Evolutionary conservation across 1,140 invertebrate species (phyloP).

Genomic region (Mylabris phalerata): DNA sequence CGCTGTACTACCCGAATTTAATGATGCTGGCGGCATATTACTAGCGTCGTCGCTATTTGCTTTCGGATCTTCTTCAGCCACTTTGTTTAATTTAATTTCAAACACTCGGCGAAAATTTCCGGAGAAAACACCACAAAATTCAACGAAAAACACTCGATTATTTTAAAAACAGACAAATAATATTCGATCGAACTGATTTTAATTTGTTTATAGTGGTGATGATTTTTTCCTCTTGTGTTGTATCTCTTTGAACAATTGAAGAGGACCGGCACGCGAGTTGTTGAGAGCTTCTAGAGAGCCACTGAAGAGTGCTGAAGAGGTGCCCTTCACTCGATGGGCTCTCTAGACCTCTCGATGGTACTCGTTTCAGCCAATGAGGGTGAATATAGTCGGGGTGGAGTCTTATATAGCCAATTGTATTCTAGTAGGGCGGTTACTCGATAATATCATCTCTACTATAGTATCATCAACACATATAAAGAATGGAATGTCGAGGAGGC

Average conservation of each 20-base stretch:
- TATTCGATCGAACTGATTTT: neutral
- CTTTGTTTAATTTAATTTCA: constrained; percentile 22
- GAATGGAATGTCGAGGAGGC: too few species aligned
- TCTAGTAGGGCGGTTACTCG: too few species aligned
- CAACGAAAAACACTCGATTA: constrained; percentile 3
- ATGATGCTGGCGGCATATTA: constrained; percentile 22
- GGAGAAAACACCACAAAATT: constrained; percentile 9
- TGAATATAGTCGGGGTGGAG: constrained; percentile 24
- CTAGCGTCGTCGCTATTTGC: constrained; percentile 21
- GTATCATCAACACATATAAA: too few species aligned
- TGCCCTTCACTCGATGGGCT: constrained; percentile 36
- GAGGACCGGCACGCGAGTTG: constrained; percentile 39
- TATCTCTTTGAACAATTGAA: constrained; percentile 19
- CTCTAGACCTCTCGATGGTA: constrained; percentile 34
- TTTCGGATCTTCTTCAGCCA: constrained; percentile 37
- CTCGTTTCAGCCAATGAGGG: constrained; percentile 31
- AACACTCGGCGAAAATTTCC: neutral
- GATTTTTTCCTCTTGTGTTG: neutral
- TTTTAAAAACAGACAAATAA: neutral
- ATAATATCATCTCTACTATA: too few species aligned
- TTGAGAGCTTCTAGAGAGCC: constrained; percentile 38
- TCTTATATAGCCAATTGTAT: neutral
- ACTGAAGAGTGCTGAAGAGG: constrained; percentile 41
- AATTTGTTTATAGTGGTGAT: neutral
- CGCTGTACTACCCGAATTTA: constrained; percentile 8